Base-by-base conservation (phyloP, 2,888 invertebrate genomes). In the Schizaphis graminum region DNA sequence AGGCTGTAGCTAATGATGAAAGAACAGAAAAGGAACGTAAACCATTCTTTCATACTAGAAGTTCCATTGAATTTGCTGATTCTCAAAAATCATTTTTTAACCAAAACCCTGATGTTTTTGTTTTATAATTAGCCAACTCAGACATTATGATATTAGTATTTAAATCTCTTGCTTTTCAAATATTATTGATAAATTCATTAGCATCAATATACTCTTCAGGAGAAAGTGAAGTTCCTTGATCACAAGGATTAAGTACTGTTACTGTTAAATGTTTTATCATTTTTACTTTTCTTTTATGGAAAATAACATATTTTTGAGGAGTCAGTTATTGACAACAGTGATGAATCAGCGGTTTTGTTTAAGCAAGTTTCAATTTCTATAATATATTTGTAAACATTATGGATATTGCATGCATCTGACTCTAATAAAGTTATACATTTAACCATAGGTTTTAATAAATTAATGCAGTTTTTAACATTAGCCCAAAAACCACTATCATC, bases 151-250 rank as follows among this genome's bases (percentile, higher is more conserved):
- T n/a, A 35, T 77, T 77, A 35, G 77, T 16, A 77, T 77, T 16
- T 35, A 77, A 35, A 77, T 35, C 77, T 77, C 11, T 77, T 35
- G n/a, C 16, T 5, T 13, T 77, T 77, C 35, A 77, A 35, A 77
- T n/a, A 77, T 77, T 77, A 77, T 77, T 35, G 35, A 57, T 44
- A 57, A 44, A 53, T 90, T 44, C 67, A 90, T 5, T 16, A 4
- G 35, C 41, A 57, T 35, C 44, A 57, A 57, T 57, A 24, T 28
- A 44, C 16, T 91, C 91, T 24, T 41, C 77, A 28, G 21, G 47
- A 44, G 21, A 47, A 13, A 91, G 57, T n/a, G 95, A 91, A 21
- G 10, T 44, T 26, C 91, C 91, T 41, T 44, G 49, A 44, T 91
- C 77, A 44, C 16, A 28, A 28, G 91, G 91, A 44, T 91, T 26